These are phyloP conservation scores for Chionomys nivalis DNA, from an alignment of 2,113 vertebrate species.

Conservation along the genomic window DNA sequence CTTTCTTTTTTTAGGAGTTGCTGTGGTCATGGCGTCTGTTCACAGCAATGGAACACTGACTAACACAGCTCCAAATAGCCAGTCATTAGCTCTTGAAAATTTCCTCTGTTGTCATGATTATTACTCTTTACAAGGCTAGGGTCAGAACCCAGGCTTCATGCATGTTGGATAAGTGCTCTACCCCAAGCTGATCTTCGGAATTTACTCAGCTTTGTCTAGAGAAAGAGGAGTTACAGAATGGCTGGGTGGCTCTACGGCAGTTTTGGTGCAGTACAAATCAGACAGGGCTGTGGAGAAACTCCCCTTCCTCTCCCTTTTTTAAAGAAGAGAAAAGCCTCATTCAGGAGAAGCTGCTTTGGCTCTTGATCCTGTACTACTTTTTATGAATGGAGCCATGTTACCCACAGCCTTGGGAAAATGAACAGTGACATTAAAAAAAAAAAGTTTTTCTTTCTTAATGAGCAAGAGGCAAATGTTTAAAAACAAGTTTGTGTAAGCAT, in stretches of 20 bases:
- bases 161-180: neutral
- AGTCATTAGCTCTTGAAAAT: neutral
- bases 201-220: constrained; percentile 34
- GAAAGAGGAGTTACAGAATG: neutral
- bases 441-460: constrained; percentile 56
- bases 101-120: neutral
- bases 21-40: neutral
- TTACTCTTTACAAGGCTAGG: neutral
- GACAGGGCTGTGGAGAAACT: neutral
- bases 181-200: neutral
- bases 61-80: constrained; percentile 1
- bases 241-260: neutral
- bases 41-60: neutral
- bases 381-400: constrained; percentile 70
- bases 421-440: constrained; percentile 47
- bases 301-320: neutral
- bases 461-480: constrained; percentile 65
- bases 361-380: constrained; percentile 63
- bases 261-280: constrained; percentile 36
- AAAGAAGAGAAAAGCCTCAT: constrained; percentile 35
- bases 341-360: constrained; percentile 48
- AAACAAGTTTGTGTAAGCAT: constrained; percentile 52
- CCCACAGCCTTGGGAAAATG: constrained; percentile 52
- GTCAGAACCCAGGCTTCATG: neutral
- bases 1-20: neutral